phyloP scores from a whole-genome alignment of 1,140 invertebrate species.

The Drosophila micromelanica region DNA sequence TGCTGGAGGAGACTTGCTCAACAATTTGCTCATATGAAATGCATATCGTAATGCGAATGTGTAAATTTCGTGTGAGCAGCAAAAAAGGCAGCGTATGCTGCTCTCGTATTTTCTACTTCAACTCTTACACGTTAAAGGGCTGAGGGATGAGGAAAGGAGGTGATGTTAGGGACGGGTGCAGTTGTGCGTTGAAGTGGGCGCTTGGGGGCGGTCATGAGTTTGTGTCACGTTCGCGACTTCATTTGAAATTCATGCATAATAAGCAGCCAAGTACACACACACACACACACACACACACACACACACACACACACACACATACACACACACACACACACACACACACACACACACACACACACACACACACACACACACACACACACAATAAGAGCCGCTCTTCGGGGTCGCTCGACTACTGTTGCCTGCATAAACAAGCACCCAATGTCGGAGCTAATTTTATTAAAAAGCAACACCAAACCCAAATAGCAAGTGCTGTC shows the following conservation, averaged over 20 bases:
- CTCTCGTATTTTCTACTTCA: conserved; percentile 3
- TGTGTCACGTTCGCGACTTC: conserved; percentile 82
- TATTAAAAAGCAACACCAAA: conserved; percentile 71
- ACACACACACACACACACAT: conserved; percentile 39
- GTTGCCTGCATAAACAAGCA: conserved; percentile 80
- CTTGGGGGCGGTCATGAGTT: conserved; percentile 65
- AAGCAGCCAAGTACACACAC: conserved; percentile 74
- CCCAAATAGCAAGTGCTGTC: neutral
- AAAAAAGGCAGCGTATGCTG: conserved; percentile 41
- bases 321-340: conserved; percentile 42
- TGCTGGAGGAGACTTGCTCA: too few species aligned
- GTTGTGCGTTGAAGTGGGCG: conserved; percentile 28
- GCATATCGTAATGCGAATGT: conserved; percentile 80
- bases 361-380: conserved; percentile 44
- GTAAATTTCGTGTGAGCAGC: conserved; percentile 66
- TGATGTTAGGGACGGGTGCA: too few species aligned
- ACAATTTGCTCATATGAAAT: conserved; percentile 67
- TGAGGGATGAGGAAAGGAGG: neutral
- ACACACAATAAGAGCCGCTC: conserved; percentile 43
- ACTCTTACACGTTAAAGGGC: conserved; percentile 8
- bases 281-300: conserved; percentile 21
- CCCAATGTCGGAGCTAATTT: conserved; percentile 77
- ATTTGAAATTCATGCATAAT: conserved; percentile 82
- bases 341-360: conserved; percentile 21
- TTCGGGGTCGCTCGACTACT: conserved; percentile 44